phyloP scores from a whole-genome alignment of 2,797 vertebrate genomes.

The Enteromius treurensis region DNA sequence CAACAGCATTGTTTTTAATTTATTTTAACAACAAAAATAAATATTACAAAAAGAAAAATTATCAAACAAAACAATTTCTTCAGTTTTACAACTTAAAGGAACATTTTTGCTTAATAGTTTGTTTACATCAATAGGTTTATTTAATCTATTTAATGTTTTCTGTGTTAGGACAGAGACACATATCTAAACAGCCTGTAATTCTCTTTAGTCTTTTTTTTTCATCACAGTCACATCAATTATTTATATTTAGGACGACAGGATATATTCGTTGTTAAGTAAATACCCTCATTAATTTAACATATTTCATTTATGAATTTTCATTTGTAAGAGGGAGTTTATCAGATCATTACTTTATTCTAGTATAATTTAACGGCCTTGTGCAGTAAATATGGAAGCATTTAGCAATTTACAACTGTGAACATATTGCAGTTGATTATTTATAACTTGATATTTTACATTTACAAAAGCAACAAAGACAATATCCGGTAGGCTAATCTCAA shows the following conservation, averaged over 20 bases:
- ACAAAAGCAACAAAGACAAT: neutral
- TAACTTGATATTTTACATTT: neutral
- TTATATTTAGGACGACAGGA: constrained; percentile 23
- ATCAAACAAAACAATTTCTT: neutral
- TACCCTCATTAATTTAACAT: constrained; percentile 36
- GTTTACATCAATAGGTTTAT: neutral
- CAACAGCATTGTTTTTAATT: neutral
- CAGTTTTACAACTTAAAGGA: neutral
- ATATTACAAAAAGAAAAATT: neutral
- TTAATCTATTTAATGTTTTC: constrained; percentile 10
- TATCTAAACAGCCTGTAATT: neutral
- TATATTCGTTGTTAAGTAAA: constrained; percentile 28
- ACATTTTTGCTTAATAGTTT: neutral
- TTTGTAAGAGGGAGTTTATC: constrained; percentile 4
- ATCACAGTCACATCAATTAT: constrained; percentile 34
- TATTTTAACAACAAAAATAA: neutral
- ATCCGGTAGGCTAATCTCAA: neutral
- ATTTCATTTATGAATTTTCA: constrained; percentile 17
- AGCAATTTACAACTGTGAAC: neutral
- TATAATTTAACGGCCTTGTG: neutral
- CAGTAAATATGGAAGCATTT: neutral
- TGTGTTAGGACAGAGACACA: neutral
- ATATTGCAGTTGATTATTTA: constrained; percentile 3
- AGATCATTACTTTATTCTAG: constrained; percentile 1
- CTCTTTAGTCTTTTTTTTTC: neutral